Percentiles rank a stretch among this genome's conserved stretches.
Conservation (phyloP, 2,888 invertebrate species). For the Synergus japonicus region DNA sequence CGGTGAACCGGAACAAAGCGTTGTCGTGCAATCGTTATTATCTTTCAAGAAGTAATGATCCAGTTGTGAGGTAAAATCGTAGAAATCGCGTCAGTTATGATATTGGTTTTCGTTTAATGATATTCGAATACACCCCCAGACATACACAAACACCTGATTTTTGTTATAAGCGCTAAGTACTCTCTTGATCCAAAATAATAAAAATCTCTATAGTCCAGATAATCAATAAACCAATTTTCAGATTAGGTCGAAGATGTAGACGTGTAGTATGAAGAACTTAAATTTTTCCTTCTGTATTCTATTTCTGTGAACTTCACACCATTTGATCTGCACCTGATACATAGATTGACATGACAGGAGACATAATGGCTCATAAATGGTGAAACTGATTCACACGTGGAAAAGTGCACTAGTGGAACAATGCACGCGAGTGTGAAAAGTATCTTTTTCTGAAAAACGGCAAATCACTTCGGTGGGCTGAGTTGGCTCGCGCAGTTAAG, state of each 20-base stretch:
- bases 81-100: slow-evolving; percentile 24
- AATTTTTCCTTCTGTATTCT: neutral
- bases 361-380: slow-evolving; percentile 21
- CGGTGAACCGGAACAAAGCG: slow-evolving; percentile 59
- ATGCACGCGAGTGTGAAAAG: slow-evolving; percentile 23
- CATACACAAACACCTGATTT: neutral
- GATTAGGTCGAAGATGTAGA: too few species aligned
- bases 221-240: too few species aligned
- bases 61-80: slow-evolving; percentile 53
- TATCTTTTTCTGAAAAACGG: slow-evolving; percentile 23
- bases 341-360: slow-evolving; percentile 19
- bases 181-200: neutral
- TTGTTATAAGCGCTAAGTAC: neutral
- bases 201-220: neutral
- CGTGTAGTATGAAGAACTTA: too few species aligned
- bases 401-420: neutral
- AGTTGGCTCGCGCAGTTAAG: neutral
- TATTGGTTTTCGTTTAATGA: neutral
- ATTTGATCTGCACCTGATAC: neutral
- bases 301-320: slow-evolving; percentile 4
- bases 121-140: neutral
- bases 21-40: slow-evolving; percentile 47
- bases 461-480: neutral
- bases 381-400: neutral
- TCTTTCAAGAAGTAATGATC: slow-evolving; percentile 55